Evolutionary conservation across 2,888 invertebrate species (phyloP).

Genomic region (Dinocampus coccinellae): DNA sequence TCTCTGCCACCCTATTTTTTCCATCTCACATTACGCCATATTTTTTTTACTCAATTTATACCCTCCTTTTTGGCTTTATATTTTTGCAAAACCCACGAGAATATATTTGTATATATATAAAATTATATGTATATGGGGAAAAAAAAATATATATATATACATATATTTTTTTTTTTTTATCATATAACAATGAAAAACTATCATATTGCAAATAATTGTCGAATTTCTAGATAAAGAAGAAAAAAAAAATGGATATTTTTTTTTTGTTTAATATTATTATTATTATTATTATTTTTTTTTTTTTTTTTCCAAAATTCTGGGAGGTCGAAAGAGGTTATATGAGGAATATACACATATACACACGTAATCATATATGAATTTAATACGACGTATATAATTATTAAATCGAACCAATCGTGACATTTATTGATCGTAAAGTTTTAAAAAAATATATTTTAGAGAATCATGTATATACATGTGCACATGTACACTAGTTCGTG

Average conservation of each 20-base stretch:
- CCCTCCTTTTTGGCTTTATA: slow-evolving; percentile 2
- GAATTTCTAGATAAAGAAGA: not conserved
- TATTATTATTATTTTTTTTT: not conserved
- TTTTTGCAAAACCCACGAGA: not conserved
- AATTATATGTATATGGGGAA: not conserved
- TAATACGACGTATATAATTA: slow-evolving; percentile 18
- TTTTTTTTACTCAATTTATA: slow-evolving; percentile 9
- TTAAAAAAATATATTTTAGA: slow-evolving; percentile 20
- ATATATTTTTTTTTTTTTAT: not conserved
- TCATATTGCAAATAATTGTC: slow-evolving; percentile 1
- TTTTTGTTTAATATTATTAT: not conserved
- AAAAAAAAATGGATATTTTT: not conserved
- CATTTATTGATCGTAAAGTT: slow-evolving; percentile 29
- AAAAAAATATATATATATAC: too few relatives aligned
- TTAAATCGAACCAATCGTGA: slow-evolving; percentile 13
- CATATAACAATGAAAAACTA: not conserved
- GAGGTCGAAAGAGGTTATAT: slow-evolving; percentile 12
- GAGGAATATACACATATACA: too few relatives aligned
- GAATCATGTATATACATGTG: too few relatives aligned
- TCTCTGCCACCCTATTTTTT: not conserved
- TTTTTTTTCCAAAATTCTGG: not conserved
- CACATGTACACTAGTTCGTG: too few relatives aligned
- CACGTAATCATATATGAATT: too few relatives aligned
- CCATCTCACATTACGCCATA: not conserved
- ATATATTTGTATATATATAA: not conserved